phyloP scores from a whole-genome alignment of 2,797 vertebrate genomes.

The Rhodeus uyekii region DNA sequence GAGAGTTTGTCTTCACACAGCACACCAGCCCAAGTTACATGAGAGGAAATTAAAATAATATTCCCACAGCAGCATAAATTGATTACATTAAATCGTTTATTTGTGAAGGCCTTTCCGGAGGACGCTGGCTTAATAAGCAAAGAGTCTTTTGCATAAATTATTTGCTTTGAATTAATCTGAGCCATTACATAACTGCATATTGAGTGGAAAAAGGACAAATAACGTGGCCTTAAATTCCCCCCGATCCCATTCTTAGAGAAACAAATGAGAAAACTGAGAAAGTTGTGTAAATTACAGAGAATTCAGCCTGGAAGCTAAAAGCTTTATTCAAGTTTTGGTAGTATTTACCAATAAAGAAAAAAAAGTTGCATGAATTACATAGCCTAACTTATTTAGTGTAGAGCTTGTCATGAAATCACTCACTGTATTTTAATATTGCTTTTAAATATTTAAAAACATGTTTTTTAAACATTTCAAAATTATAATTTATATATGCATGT shows the following conservation, averaged over 20 bases:
- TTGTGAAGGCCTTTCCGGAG: slow-evolving; percentile 69
- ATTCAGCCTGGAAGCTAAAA: slow-evolving; percentile 37
- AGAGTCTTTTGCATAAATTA: slow-evolving; percentile 47
- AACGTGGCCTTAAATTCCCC: slow-evolving; percentile 48
- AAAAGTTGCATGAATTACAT: not conserved
- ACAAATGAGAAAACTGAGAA: slow-evolving; percentile 66
- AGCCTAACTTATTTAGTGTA: not conserved
- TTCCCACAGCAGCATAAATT: slow-evolving; percentile 78
- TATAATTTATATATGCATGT: too few species aligned
- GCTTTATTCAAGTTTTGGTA: not conserved
- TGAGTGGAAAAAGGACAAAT: slow-evolving; percentile 56
- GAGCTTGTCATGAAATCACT: not conserved
- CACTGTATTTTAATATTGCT: not conserved
- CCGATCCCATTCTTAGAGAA: slow-evolving; percentile 69
- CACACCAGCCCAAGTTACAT: slow-evolving; percentile 25
- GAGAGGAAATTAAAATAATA: slow-evolving; percentile 73
- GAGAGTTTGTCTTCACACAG: slow-evolving; percentile 65
- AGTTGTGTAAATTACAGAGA: slow-evolving; percentile 61
- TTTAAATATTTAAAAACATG: not conserved
- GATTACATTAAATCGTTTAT: slow-evolving; percentile 71
- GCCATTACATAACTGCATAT: slow-evolving; percentile 47
- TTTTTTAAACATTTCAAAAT: not conserved
- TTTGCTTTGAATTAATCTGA: slow-evolving; percentile 65
- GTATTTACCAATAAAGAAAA: not conserved
- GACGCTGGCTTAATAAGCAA: slow-evolving; percentile 50